phyloP scores from a whole-genome alignment of 2,888 invertebrate genomes.

The Petrolisthes cinctipes region DNA sequence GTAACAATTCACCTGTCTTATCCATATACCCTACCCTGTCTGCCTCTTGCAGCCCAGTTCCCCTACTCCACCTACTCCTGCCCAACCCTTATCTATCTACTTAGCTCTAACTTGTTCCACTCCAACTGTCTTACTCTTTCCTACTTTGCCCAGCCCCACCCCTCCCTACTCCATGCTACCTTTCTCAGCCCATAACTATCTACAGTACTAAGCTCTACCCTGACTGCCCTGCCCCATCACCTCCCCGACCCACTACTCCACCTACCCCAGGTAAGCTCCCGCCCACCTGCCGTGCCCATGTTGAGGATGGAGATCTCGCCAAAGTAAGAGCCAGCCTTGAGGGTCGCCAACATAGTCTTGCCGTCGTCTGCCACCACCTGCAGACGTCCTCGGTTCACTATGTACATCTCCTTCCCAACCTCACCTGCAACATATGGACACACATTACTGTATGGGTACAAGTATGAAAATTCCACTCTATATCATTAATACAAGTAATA shows the following conservation, averaged over 20 bases:
- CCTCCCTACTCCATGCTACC: neutral
- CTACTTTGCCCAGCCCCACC: neutral
- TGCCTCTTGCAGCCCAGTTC: no score
- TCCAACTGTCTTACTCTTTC: neutral
- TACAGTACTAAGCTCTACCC: neutral
- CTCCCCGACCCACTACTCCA: neutral
- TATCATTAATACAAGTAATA: no score
- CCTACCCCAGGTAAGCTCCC: neutral
- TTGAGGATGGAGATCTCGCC: conserved; percentile 99
- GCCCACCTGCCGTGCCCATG: conserved; percentile 96
- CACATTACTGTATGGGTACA: no score
- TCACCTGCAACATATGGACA: conserved; percentile 79
- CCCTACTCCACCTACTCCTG: no score
- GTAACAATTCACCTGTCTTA: neutral
- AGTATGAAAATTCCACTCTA: no score
- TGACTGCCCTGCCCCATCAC: neutral
- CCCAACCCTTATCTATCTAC: no score
- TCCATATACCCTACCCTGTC: neutral
- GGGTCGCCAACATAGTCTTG: conserved; percentile 94
- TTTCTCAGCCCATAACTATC: neutral
- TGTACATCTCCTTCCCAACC: conserved; percentile 99
- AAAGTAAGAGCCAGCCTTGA: conserved; percentile 99
- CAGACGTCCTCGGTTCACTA: conserved; percentile 95
- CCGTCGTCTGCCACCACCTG: conserved; percentile 96
- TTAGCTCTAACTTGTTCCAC: no score